Base-by-base conservation (phyloP, 2,888 invertebrate genomes). In the Cheiracanthium punctorium region DNA sequence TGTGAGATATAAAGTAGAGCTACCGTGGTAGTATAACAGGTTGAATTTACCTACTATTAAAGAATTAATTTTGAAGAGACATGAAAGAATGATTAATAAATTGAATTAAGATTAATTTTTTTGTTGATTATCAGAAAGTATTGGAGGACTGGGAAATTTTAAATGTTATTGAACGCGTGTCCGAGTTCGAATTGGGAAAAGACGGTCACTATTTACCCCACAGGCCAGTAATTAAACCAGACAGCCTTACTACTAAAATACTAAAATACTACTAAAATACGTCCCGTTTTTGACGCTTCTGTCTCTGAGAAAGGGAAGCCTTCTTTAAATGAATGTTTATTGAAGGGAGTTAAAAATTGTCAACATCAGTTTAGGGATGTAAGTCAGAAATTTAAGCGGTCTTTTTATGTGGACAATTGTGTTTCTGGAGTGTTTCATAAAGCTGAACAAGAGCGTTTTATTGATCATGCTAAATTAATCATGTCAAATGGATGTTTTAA, bases 211-310 rank as follows among this genome's bases (percentile, higher is more conserved):
- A 73, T 30, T 37, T 80, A 17, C 32, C 30, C 12, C 65, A 73
- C 41, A 58, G 80, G 28, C 73, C 65, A 12, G 67, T 80, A 7
- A 32, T 80, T 64, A 80, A 72, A 52, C 24, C 30, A 32, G 30
- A 30, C 12, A 74, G 69, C 28, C 7, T 43, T n/a, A 67, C 67
- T 17, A 43, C 33, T 1, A 74, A 69, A 64, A 81, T 67, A 29
- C 0, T n/a, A n/a, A n/a, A n/a, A n/a, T n/a, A n/a, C n/a, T n/a
- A n/a, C n/a, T n/a, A n/a, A n/a, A n/a, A n/a, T n/a, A n/a, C n/a
- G 43, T 14, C 74, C 67, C 0, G 81, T 74, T 10, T 81, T 81
- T 69, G 81, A 69, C 28, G 74, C 74, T 33, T 81, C 48, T 0
- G 33, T 2, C 29, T 37, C 37, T 10, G 29, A 28, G 43, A 64